Base-by-base conservation (phyloP, 2,113 vertebrate species). In the Aspiorhynchus laticeps region DNA sequence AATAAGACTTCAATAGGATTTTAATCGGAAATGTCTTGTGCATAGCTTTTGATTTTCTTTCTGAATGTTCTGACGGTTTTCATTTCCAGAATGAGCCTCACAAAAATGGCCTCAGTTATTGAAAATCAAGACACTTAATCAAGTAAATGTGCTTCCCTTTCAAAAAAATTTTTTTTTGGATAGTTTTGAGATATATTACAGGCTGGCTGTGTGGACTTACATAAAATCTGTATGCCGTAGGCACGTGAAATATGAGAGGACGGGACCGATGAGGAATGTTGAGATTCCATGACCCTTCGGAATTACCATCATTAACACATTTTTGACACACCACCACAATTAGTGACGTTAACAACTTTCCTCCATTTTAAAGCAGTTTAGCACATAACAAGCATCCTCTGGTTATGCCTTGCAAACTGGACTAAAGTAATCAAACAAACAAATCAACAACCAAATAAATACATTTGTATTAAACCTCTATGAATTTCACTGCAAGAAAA, bases 281-380 rank as follows among this genome's bases (percentile, higher is more conserved):
- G 36, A 77, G 12, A 77, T 77, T 77, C 74, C 74, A 77, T 51
- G 74, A 77, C 43, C 74, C 43, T 14, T 51, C 26, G 41, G n/a
- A 77, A 77, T 77, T 77, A 77, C 74, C 41, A 74, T 74, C 71
- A 74, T 74, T 74, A 77, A 77, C 74, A 77, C 74, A 51, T 77
- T 77, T 77, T 28, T 28, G 41, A 17, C 38, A 48, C 74, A 77
- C 74, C 74, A 77, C 28, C 26, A 77, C n/a, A 46, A 77, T 77
- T 77, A 77, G 74, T 43, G 71, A 74, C 3, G 24, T 77, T 77
- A 77, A 77, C 28, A 43, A 4, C 41, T 77, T 77, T 77, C 12
- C 7, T 21, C 43, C 41, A 1, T 77, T 51, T 77, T 28, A 28
- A 19, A 48, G n/a, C 24, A 48, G 17, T 77, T 77, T 77, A 48